phyloP scores from a whole-genome alignment of 2,797 vertebrate species.

The Epinephelus awoara region DNA sequence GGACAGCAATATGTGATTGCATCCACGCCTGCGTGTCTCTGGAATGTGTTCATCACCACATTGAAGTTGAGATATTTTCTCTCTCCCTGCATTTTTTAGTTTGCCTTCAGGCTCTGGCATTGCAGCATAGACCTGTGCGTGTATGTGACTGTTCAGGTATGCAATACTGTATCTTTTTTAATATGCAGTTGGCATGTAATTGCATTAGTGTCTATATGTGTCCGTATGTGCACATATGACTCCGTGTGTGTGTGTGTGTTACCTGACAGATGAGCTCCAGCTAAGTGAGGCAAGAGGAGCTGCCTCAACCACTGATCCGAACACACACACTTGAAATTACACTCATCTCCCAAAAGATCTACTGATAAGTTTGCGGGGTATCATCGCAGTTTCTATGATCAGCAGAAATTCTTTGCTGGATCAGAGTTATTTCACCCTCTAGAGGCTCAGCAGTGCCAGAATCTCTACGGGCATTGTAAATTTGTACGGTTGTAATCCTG shows the following conservation, averaged over 20 bases:
- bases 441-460: constrained; percentile 16
- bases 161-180: background rate
- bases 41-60: constrained; percentile 59
- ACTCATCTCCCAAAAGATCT: background rate
- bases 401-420: constrained; percentile 44
- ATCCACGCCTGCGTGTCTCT: constrained; percentile 48
- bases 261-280: constrained; percentile 24
- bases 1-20: constrained; percentile 36
- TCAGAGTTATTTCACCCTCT: constrained; percentile 32
- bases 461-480: constrained; percentile 4
- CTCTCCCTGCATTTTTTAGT: constrained; percentile 11
- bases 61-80: constrained; percentile 11
- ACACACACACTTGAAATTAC: background rate
- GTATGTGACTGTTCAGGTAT: background rate
- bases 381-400: constrained; percentile 23
- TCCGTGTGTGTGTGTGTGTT: constrained; percentile 2
- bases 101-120: constrained; percentile 22
- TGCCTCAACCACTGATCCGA: constrained; percentile 23
- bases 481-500: background rate
- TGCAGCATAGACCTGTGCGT: constrained; percentile 6
- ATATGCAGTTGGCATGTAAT: constrained; percentile 9
- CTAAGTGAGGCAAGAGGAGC: constrained; percentile 17
- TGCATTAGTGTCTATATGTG: background rate
- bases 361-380: background rate
- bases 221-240: background rate